Evolutionary conservation across 1,140 invertebrate species (phyloP), one percentile per base, ranked within the genome.

Genomic region (Aphelenchoides fujianensis): DNA sequence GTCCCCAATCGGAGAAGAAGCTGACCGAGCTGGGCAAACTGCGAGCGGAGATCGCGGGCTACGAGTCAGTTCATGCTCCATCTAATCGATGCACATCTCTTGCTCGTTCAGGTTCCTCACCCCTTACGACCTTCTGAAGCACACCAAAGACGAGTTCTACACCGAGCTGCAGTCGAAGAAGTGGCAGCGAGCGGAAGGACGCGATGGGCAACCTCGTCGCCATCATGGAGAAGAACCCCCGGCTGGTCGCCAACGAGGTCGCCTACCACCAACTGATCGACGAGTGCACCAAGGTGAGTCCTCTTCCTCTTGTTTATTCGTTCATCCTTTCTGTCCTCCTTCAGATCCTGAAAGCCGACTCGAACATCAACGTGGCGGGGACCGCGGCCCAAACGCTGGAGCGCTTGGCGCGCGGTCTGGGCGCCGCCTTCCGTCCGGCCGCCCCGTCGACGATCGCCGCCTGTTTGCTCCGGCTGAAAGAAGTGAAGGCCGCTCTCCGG

Each of bases 171-270:
- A 73, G 35, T 37, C 71, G 36, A 97, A 97, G 83, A 98, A 98
- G 82, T 98, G 96, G 96, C 91, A 94, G n/a, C 81, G 92, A 97
- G 62, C 88, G 96, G 5, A 97, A 96, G 85, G 93, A 97, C 85
- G 90, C 91, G 0, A 80, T 99, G 2, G 92, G 95, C 79, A 86
- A 86, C 1, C 84, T 97, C 0, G 91, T 95, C 70, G 88, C 89
- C 69, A 81, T 87, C 61, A 83, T 94, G 0, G 90, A 91, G 72
- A 87, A 88, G 30, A 90, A 90, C 81, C 93, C 92, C 0, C 41
- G 69, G 55, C 68, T 83, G 7, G 53, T 59, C n/a, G 67, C 76
- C 1, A 79, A 79, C 36, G 66, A 74, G 19, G 70, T 68, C 12
- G 63, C 68, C 82, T 98, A 95, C 86, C 90, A 91, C n/a, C 91